A percentile compares a stretch with the other conserved stretches of the same genome.
phyloP scores from a whole-genome alignment of 2,888 invertebrate genomes.

The Dinocampus coccinellae region DNA sequence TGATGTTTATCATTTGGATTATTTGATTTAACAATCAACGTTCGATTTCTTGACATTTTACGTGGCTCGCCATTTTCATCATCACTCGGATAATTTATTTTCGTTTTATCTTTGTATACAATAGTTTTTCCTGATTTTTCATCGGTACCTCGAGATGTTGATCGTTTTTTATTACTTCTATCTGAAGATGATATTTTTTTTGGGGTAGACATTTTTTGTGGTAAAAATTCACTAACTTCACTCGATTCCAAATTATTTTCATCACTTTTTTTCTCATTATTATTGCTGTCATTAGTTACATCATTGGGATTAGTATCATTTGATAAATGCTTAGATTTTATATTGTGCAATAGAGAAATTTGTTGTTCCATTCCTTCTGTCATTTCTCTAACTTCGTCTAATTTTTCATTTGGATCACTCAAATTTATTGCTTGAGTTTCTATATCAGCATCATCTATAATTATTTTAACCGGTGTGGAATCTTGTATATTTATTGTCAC shows the following conservation, averaged over 20 bases:
- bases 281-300: background rate
- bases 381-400: background rate
- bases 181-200: background rate
- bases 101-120: too few species aligned
- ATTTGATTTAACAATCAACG: background rate
- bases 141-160: background rate
- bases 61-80: background rate
- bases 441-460: background rate
- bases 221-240: background rate
- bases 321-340: background rate
- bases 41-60: background rate
- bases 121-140: background rate
- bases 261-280: slow-evolving; percentile 20
- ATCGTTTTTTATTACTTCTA: background rate
- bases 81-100: background rate
- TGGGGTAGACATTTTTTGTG: slow-evolving; percentile 10
- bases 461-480: background rate
- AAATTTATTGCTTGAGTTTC: background rate
- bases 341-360: slow-evolving; percentile 41
- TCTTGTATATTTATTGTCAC: background rate
- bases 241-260: background rate
- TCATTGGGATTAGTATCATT: too few species aligned
- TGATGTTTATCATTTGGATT: background rate
- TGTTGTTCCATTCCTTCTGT: slow-evolving; percentile 45
- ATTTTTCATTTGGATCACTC: background rate